Percentiles rank a stretch among this genome's conserved stretches.
phyloP scores from a whole-genome alignment of 2,888 invertebrate genomes.

The Cheilosia pagana region DNA sequence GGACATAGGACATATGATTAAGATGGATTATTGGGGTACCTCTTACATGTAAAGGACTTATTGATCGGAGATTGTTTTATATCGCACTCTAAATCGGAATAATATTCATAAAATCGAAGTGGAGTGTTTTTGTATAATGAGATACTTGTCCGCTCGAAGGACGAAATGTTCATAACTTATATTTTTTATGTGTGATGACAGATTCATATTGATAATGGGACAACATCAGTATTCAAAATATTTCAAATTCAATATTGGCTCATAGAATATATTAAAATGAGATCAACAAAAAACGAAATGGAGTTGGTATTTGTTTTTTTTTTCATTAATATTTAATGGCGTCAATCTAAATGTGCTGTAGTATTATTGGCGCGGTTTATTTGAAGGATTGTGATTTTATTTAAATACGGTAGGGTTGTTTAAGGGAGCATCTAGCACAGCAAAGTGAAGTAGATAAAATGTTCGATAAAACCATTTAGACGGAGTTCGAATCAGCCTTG shows the following conservation, averaged over 20 bases:
- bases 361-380: no score
- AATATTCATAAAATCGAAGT: background rate
- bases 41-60: background rate
- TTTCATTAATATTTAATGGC: background rate
- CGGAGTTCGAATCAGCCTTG: no score
- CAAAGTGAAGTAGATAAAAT: no score
- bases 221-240: slow-evolving; percentile 18
- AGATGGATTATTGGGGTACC: background rate
- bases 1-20: background rate
- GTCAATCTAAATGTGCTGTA: background rate
- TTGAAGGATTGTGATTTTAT: no score
- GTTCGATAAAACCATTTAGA: no score
- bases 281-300: background rate
- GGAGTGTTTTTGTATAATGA: background rate
- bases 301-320: background rate
- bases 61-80: background rate
- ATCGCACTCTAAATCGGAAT: background rate
- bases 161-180: background rate
- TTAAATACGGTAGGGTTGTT: no score
- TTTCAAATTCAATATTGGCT: slow-evolving; percentile 27
- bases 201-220: background rate
- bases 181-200: background rate
- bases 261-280: background rate
- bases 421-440: no score
- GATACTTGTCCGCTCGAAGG: background rate